Evolutionary conservation across 2,797 vertebrate species (phyloP).

Genomic region (Sciaenops ocellatus): DNA sequence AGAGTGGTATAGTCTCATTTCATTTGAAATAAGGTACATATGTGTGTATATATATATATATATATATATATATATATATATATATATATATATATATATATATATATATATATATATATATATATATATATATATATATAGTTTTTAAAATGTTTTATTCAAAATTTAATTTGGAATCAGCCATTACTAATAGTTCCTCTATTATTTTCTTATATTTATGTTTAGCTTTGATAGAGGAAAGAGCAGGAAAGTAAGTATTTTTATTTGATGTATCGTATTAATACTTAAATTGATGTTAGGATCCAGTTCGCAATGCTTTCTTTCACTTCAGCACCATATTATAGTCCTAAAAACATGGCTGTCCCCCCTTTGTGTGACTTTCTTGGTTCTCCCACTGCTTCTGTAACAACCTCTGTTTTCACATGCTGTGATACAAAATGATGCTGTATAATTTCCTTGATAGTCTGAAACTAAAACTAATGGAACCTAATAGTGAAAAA

Average conservation of each 20-base stretch:
- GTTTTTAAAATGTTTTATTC: too few species aligned
- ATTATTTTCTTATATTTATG: not conserved
- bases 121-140: too few species aligned
- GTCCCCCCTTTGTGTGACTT: not conserved
- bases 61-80: too few species aligned
- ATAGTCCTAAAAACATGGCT: not conserved
- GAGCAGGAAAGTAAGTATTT: not conserved
- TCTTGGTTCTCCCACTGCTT: not conserved
- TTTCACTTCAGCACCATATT: not conserved
- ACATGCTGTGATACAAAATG: conserved; percentile 36
- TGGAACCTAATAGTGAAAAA: conserved; percentile 69
- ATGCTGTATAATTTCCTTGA: conserved; percentile 53
- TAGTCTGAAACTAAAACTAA: conserved; percentile 62
- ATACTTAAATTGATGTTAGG: not conserved
- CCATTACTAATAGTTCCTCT: too few species aligned
- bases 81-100: too few species aligned
- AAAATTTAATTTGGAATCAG: too few species aligned
- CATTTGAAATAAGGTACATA: not conserved
- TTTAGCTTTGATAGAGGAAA: conserved; percentile 1
- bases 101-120: too few species aligned
- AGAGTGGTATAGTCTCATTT: not conserved
- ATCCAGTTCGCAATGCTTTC: too few species aligned
- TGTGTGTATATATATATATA: too few species aligned
- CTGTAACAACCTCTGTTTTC: conserved; percentile 15
- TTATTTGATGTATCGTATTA: not conserved